Conservation (phyloP, 2,888 invertebrate genomes). For the Papilio demoleus region DNA sequence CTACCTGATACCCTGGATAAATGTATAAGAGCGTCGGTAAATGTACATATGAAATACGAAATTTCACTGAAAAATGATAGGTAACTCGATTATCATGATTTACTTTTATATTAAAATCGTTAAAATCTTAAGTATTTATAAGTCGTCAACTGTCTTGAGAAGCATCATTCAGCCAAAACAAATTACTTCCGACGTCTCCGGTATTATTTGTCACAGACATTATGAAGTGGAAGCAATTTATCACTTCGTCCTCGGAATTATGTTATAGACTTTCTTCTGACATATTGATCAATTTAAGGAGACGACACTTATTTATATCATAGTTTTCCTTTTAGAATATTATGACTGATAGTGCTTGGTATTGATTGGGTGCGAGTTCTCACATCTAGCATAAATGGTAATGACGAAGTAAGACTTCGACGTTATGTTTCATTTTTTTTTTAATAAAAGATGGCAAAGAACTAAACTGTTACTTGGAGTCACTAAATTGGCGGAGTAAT, state of each 20-base stretch:
- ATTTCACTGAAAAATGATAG: too few relatives aligned
- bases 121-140: constrained; percentile 2
- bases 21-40: too few relatives aligned
- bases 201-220: constrained; percentile 21
- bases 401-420: too few relatives aligned
- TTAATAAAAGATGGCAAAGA: too few relatives aligned
- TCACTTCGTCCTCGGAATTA: constrained; percentile 18
- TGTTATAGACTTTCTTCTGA: constrained; percentile 15
- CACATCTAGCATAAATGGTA: too few relatives aligned
- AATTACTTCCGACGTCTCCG: constrained; percentile 21
- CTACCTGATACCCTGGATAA: too few relatives aligned
- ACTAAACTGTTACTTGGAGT: too few relatives aligned
- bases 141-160: constrained; percentile 3
- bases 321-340: not conserved
- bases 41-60: too few relatives aligned
- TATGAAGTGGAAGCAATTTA: constrained; percentile 23
- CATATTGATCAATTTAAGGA: constrained; percentile 15
- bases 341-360: too few relatives aligned
- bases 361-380: too few relatives aligned
- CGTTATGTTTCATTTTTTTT: too few relatives aligned
- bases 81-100: not conserved
- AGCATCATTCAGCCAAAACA: constrained; percentile 22
- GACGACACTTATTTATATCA: constrained; percentile 12
- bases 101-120: not conserved
- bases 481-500: too few relatives aligned